Percentiles rank a stretch among this genome's conserved stretches.
These are phyloP conservation scores for Tragulus kanchil DNA, from an alignment of 2,113 vertebrate species.

Conservation along the genomic window DNA sequence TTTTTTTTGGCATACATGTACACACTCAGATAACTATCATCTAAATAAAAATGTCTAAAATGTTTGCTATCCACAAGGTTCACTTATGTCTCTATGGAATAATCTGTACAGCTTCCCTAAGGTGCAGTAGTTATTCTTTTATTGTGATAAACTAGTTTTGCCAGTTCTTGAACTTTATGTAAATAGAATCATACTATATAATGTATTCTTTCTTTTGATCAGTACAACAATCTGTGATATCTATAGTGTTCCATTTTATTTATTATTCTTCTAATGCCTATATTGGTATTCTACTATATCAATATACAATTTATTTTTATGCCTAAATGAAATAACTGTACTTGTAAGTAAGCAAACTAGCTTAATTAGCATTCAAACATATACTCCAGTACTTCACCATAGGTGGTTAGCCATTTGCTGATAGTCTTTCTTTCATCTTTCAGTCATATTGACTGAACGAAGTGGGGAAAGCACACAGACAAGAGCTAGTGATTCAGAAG, in stretches of 20 bases:
- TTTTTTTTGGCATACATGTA: neutral
- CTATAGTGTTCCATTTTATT: conserved; percentile 20
- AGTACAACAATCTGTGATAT: neutral
- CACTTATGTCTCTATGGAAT: neutral
- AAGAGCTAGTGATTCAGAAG: conserved; percentile 36
- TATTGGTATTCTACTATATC: conserved; percentile 26
- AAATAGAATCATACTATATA: conserved; percentile 32
- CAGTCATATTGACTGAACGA: neutral
- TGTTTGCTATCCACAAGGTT: neutral
- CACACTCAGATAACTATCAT: neutral
- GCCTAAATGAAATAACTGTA: conserved; percentile 10
- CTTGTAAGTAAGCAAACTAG: conserved; percentile 14
- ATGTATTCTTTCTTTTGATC: neutral
- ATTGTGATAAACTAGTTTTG: conserved; percentile 24
- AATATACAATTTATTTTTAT: conserved; percentile 25
- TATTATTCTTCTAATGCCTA: neutral
- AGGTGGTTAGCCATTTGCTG: neutral
- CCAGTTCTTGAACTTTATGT: conserved; percentile 12
- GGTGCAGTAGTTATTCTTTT: neutral
- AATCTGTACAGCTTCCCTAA: neutral
- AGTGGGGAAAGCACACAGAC: neutral
- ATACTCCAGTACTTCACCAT: neutral
- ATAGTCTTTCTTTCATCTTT: neutral
- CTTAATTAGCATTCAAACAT: conserved; percentile 41
- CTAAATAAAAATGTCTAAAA: neutral